Evolutionary conservation across 1,140 invertebrate species (phyloP).

Genomic region (Euschistus heros): DNA sequence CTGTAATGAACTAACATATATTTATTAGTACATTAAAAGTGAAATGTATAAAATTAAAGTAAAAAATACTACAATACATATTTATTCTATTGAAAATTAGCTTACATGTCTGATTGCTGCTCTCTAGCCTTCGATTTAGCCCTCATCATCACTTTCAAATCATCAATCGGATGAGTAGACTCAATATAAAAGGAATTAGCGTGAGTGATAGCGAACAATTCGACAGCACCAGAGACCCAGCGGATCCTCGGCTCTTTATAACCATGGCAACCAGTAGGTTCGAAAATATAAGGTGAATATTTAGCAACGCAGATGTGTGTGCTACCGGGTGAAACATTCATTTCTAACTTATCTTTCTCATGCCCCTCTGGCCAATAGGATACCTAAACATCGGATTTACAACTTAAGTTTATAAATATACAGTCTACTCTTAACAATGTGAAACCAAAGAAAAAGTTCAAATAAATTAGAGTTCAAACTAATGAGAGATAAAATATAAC

Average conservation of each 20-base stretch:
- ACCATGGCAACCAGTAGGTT: slow-evolving; percentile 70
- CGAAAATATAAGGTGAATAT: slow-evolving; percentile 60
- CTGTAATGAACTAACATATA: slow-evolving; percentile 14
- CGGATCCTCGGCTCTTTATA: slow-evolving; percentile 45
- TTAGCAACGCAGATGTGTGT: slow-evolving; percentile 51
- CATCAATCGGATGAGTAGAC: slow-evolving; percentile 32
- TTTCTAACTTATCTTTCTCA: slow-evolving; percentile 10
- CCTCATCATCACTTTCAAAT: slow-evolving; percentile 33
- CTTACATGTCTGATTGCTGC: slow-evolving; percentile 15
- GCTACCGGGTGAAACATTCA: slow-evolving; percentile 24
- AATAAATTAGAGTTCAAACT: too few relatives aligned
- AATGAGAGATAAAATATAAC: too few relatives aligned
- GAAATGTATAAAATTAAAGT: background rate
- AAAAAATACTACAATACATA: background rate
- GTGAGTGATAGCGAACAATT: slow-evolving; percentile 35
- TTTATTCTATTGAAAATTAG: background rate
- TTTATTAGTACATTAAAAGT: background rate
- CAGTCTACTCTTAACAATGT: too few relatives aligned
- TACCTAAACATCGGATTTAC: slow-evolving; percentile 29
- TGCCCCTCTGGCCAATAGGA: slow-evolving; percentile 24
- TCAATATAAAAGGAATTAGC: slow-evolving; percentile 31
- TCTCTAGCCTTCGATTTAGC: slow-evolving; percentile 30
- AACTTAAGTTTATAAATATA: too few relatives aligned
- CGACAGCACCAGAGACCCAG: slow-evolving; percentile 48
- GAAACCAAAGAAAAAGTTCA: too few relatives aligned